Evolutionary conservation across 2,888 invertebrate species (phyloP), one percentile per base, ranked within the genome.

Genomic region (Lagria hirta): DNA sequence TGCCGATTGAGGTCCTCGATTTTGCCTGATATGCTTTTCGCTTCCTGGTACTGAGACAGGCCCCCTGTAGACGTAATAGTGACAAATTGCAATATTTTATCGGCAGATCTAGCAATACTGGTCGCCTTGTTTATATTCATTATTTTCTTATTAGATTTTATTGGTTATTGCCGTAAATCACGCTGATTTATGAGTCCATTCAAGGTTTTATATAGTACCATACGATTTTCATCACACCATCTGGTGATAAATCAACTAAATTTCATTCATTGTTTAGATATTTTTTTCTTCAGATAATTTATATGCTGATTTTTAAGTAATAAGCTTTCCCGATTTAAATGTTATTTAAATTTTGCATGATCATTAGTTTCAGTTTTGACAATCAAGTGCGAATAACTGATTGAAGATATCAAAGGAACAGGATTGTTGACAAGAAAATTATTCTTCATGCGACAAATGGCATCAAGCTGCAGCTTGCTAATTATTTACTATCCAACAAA

Each of bases 1-100:
- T 55, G 52, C 57, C 55, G 62, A 63, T 63, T 61, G 60, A 61
- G 55, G 54, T 51, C 54, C 58, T 56, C 48, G 60, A 61, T 61
- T 52, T 49, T 46, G 53, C 45, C 49, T 30, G 53, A 60, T 60
- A 61, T 51, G 44, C 27, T 32, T 33, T 44, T 46, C 40, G 24
- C 38, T 48, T 43, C 48, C 38, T 48, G 27, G 43, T 48, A 37
- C 20, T 41, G 35, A 40, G 12, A 24, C 32, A 38, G 49, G 51
- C 60, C 54, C 60, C 59, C 48, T 48, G 53, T 35, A 55, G 41
- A 52, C 45, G 49, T 52, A 57, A 57, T 58, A 54, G 58, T 58
- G 58, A 61, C 60, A 61, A 61, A 62, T 62, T 59, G 58, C 56
- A 47, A 51, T 49, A 54, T 50, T 55, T 51, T 55, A 57, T 58